Evolutionary conservation across 2,888 invertebrate species (phyloP).

Genomic region (Dolichomitus sp.): DNA sequence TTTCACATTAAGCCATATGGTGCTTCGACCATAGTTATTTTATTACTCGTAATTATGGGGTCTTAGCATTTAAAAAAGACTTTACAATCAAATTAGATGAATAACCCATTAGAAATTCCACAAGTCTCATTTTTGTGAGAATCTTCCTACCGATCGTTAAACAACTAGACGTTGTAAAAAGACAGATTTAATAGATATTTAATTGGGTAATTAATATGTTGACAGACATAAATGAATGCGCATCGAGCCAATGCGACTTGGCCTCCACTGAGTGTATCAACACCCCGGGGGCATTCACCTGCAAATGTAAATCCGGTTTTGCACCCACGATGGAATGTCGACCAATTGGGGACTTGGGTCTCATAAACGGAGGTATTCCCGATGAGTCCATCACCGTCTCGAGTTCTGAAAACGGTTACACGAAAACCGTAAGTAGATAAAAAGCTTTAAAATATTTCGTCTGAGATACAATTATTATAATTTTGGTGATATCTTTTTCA

Average conservation of each 20-base stretch:
- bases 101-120: background rate
- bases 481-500: conserved; percentile 76
- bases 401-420: conserved; percentile 93
- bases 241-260: conserved; percentile 95
- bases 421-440: conserved; percentile 90
- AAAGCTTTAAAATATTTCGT: background rate
- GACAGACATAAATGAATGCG: conserved; percentile 95
- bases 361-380: conserved; percentile 95
- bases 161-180: background rate
- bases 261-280: conserved; percentile 97
- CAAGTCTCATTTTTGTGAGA: background rate
- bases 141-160: background rate
- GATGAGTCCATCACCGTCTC: conserved; percentile 96
- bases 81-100: background rate
- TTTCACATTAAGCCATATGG: background rate
- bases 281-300: conserved; percentile 95
- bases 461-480: background rate
- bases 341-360: conserved; percentile 95
- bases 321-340: conserved; percentile 95
- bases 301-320: conserved; percentile 95
- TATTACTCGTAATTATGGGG: background rate
- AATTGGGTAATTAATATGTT: conserved; percentile 47
- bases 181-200: background rate
- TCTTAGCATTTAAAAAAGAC: background rate
- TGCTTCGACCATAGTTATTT: background rate